phyloP scores from a whole-genome alignment of 2,113 vertebrate species.

The Dipodomys ordii region DNA sequence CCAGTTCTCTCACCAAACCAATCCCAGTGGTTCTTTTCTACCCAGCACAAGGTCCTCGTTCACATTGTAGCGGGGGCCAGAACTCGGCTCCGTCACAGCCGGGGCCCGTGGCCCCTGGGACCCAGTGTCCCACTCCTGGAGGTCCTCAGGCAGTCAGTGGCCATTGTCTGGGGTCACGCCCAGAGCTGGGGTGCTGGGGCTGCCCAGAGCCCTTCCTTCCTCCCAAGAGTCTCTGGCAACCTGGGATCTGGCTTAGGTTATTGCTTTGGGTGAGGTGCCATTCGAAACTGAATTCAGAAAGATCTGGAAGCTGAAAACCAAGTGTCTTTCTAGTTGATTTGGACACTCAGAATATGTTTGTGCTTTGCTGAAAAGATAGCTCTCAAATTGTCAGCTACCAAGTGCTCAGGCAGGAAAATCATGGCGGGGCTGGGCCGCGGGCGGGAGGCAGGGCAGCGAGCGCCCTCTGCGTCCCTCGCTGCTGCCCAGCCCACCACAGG shows the following conservation, averaged over 20 bases:
- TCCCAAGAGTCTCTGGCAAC: neutral
- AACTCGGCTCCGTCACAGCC: too few relatives aligned
- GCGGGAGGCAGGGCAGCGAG: neutral
- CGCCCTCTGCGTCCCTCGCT: too few relatives aligned
- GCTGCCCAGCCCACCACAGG: too few relatives aligned
- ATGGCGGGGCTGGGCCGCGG: neutral
- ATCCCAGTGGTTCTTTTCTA: too few relatives aligned
- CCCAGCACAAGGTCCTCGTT: neutral
- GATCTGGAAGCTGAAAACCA: neutral
- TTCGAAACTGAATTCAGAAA: neutral
- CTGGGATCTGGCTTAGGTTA: fast-evolving
- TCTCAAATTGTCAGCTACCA: neutral
- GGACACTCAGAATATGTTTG: neutral
- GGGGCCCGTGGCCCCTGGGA: too few relatives aligned
- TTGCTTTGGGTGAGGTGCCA: fast-evolving
- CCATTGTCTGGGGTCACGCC: too few relatives aligned
- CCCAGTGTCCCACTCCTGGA: too few relatives aligned
- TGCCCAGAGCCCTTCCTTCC: neutral
- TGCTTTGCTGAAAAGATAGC: fast-evolving
- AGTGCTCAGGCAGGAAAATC: neutral
- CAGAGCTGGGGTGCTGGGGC: neutral
- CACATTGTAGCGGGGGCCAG: too few relatives aligned
- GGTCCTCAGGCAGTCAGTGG: too few relatives aligned
- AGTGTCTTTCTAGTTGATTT: neutral
- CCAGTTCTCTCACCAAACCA: neutral